These are phyloP conservation scores for Bungarus multicinctus DNA, from an alignment of 2,113 vertebrate species.

Conservation along the genomic window DNA sequence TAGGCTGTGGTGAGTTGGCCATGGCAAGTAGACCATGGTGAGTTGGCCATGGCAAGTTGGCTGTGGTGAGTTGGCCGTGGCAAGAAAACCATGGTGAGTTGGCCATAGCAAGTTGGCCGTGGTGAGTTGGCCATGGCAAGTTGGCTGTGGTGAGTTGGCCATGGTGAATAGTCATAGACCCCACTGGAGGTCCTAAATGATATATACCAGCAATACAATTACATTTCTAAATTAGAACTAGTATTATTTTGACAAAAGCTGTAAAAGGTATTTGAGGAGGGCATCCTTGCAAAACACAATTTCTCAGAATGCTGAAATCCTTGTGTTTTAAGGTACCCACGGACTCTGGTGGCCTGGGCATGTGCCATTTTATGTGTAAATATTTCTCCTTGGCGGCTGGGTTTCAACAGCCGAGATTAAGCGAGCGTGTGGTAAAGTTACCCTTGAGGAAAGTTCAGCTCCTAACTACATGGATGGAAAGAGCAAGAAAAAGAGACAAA, in stretches of 20 bases:
- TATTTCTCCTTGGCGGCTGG: neutral
- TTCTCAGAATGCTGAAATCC: neutral
- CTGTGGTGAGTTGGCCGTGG: no score
- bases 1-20: no score
- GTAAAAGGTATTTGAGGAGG: neutral
- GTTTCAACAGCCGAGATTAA: neutral
- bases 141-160: no score
- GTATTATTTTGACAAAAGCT: neutral
- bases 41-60: no score
- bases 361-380: neutral
- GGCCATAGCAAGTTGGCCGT: no score
- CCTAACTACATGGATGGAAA: neutral
- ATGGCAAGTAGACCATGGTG: no score
- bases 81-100: no score
- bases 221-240: neutral
- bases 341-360: neutral
- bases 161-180: no score
- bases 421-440: neutral
- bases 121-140: no score
- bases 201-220: neutral
- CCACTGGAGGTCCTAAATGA: neutral
- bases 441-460: neutral
- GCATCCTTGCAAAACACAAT: neutral
- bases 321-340: neutral
- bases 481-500: neutral